Base-by-base conservation (phyloP, 2,113 vertebrate genomes). In the Phocoena sinus region DNA sequence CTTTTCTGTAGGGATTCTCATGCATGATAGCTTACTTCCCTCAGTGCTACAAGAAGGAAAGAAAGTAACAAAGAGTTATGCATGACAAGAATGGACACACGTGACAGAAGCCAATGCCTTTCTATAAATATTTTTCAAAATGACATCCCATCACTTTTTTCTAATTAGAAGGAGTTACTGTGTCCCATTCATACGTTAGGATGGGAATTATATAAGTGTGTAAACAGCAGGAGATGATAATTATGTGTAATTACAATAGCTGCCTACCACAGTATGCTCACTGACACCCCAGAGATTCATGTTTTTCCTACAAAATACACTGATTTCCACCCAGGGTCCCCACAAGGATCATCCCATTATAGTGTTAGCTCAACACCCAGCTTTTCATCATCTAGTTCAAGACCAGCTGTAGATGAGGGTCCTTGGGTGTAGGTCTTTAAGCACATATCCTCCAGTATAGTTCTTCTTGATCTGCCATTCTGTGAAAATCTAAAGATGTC, bases 131-230 rank as follows among this genome's bases (percentile, higher is more conserved):
- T 10, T 76, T 84, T 85, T 74, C 47, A 21, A 80, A 58, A 50
- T 73, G 15, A 26, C 5, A 31, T 18, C 10, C 6, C 1, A 13
- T 38, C 25, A 15, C 7, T 60, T 91, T 74, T 36, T 31, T 62
- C 14, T 91, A 47, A 7, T 86, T 92, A 17, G 3, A 41, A 14
- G 9, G n/a, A 41, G 2, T 28, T n/a, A 17, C 18, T 50, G 0
- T 8, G 4, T 71, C 6, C 33, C 3, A 26, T 28, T 23, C 36
- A 56, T 3, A 25, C 33, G 63, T 13, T 44, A 88, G 33, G n/a
- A 73, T 33, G 20, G 6, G 3, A 38, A 33, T 28, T n/a, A 20
- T 0, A 3, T 6, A 38, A 17, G 3, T 25, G 1, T 65, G 0
- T n/a, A 41, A 28, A 23, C 13, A 20, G 10, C 21, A 38, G 8